Evolutionary conservation across 2,113 vertebrate genomes (phyloP).

Genomic region (Phodopus roborovskii): DNA sequence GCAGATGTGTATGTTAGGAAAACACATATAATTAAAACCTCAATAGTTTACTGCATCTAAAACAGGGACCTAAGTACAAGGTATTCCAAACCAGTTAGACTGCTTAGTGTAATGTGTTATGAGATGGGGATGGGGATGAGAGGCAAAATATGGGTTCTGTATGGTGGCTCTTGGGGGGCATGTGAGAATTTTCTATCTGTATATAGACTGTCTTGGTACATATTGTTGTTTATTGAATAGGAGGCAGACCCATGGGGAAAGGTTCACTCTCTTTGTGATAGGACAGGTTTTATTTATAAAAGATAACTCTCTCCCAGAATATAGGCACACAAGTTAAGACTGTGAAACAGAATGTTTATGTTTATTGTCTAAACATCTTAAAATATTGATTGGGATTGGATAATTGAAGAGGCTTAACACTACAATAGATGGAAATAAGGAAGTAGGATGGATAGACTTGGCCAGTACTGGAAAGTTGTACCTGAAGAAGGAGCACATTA

Average conservation of each 20-base stretch:
- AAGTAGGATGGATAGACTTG: conserved; percentile 55
- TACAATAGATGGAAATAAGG: conserved; percentile 79
- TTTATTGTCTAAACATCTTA: conserved; percentile 71
- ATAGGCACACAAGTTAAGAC: conserved; percentile 49
- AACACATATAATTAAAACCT: background rate
- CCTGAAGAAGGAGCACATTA: conserved; percentile 68
- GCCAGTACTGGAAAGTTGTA: conserved; percentile 71
- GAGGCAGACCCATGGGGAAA: background rate
- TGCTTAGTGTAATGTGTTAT: background rate
- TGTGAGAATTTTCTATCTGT: background rate
- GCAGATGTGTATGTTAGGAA: background rate
- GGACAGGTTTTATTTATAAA: conserved; percentile 13
- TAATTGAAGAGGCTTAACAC: conserved; percentile 85
- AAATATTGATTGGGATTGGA: conserved; percentile 84
- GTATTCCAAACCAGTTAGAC: background rate
- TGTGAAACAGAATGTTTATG: conserved; percentile 73
- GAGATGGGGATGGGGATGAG: background rate
- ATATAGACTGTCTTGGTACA: background rate
- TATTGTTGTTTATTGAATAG: background rate
- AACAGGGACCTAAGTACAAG: background rate
- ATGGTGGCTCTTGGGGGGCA: background rate
- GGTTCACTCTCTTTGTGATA: background rate
- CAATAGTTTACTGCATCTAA: background rate
- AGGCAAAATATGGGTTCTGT: background rate
- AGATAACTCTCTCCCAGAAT: conserved; percentile 50